Percentiles rank a stretch among this genome's conserved stretches.
Evolutionary conservation across 2,888 invertebrate genomes (phyloP).

Genomic region (Diaperis boleti): DNA sequence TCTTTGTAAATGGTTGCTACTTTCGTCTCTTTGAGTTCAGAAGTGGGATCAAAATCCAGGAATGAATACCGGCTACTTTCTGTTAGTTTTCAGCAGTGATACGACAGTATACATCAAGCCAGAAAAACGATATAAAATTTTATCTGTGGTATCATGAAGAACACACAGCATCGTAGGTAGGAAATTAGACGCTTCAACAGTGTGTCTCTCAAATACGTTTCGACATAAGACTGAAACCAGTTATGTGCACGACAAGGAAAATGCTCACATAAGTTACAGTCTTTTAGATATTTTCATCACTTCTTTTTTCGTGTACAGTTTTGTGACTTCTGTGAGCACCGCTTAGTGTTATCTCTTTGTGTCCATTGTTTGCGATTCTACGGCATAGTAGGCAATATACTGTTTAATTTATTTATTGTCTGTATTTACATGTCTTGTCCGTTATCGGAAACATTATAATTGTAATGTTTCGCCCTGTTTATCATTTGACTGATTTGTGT

Average conservation of each 20-base stretch:
- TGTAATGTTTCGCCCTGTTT: conserved; percentile 31
- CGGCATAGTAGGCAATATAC: conserved; percentile 50
- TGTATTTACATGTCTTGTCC: conserved; percentile 18
- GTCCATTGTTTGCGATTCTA: conserved; percentile 49
- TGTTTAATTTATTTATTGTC: conserved; percentile 33
- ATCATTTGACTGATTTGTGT: too few species aligned
- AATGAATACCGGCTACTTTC: too few species aligned
- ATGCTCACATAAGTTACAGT: conserved; percentile 15
- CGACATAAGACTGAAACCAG: background rate
- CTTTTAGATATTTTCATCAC: background rate
- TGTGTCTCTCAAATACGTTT: conserved; percentile 29
- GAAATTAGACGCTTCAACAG: too few species aligned
- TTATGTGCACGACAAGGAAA: conserved; percentile 12
- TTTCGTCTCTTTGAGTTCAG: too few species aligned
- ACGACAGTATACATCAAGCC: too few species aligned
- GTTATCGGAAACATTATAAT: conserved; percentile 25
- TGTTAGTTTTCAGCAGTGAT: too few species aligned
- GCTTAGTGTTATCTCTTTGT: background rate
- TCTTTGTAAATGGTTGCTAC: too few species aligned
- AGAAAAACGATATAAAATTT: too few species aligned
- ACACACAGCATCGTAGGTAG: too few species aligned
- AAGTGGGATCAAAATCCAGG: too few species aligned
- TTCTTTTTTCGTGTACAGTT: conserved; percentile 25
- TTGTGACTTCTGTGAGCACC: conserved; percentile 22
- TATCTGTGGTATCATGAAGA: too few species aligned